Base-by-base conservation (phyloP, 2,113 vertebrate genomes). In the Sorex araneus region DNA sequence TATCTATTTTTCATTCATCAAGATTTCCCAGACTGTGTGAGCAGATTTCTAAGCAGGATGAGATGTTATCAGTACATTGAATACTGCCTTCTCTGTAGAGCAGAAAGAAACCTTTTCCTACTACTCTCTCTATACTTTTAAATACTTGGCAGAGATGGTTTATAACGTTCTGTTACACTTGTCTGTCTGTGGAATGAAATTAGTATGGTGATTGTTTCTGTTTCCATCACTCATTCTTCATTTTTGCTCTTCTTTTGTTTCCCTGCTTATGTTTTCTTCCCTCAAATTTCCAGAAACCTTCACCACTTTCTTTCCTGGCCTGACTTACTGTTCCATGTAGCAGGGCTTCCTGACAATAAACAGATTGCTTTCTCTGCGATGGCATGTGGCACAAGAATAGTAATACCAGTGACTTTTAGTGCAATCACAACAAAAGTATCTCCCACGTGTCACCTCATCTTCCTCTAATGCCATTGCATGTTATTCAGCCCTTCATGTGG, bases 1-100 rank as follows among this genome's bases (percentile, higher is more conserved):
- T 40, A 25, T 43, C 21, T 74, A 2, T 34, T 30, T 73, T 83
- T 67, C 47, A 66, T 76, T 78, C 16, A 43, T 28, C 80, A 73
- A n/a, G 66, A 82, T 70, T 84, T 78, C 76, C 25, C 8, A 93
- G 25, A 63, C 34, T 54, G 10, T 21, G 9, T 60, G 47, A 66
- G 7, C 50, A 93, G 64, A 93, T 89, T 85, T 85, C 70, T 74
- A 40, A 64, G 36, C 43, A 79, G 43, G 13, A 19, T 70, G 15
- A 82, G 11, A 18, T 6, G 23, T 73, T 94, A 32, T 40, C 23
- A 45, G 0, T 36, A 32, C 43, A 5, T 70, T 50, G 69, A 40
- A 77, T 40, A 54, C 5, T 86, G 47, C 32, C 27, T 74, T 77
- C 64, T 63, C 0, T 16, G 6, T 69, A 43, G 19, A 88, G 12